A percentile compares a stretch with the other conserved stretches of the same genome.
These are phyloP conservation scores for Amphipyra berbera DNA, from an alignment of 2,888 invertebrate genomes.

Conservation along the genomic window DNA sequence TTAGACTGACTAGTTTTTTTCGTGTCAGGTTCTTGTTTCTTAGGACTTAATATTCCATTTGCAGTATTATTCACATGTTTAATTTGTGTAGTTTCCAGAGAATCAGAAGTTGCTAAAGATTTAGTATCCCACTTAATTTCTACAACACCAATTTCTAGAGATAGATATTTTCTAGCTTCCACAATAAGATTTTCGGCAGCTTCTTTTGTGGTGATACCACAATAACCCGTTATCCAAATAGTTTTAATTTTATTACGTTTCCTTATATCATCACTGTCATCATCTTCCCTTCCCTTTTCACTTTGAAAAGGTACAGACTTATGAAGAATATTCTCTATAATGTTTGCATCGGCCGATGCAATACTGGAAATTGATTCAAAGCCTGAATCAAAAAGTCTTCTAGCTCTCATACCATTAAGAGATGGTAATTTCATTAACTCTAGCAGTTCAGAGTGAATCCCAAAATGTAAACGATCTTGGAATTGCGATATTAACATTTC, in stretches of 20 bases:
- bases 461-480: constrained; percentile 98
- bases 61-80: constrained; percentile 5
- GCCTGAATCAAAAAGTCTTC: constrained; percentile 95
- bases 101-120: constrained; percentile 28
- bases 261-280: constrained; percentile 91
- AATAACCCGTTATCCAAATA: constrained; percentile 94
- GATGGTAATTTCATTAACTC: constrained; percentile 96
- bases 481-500: constrained; percentile 97
- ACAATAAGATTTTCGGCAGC: constrained; percentile 94
- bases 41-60: constrained; percentile 2
- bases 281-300: constrained; percentile 93
- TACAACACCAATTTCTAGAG: constrained; percentile 93
- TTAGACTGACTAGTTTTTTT: constrained; percentile 1
- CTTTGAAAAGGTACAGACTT: constrained; percentile 96
- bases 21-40: neutral
- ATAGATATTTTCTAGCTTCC: constrained; percentile 93
- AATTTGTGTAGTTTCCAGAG: constrained; percentile 7
- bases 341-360: constrained; percentile 92
- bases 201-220: constrained; percentile 94
- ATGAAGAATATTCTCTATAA: constrained; percentile 94
- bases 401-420: constrained; percentile 95
- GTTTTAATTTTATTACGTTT: constrained; percentile 92
- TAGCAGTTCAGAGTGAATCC: constrained; percentile 97
- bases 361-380: constrained; percentile 94
- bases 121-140: constrained; percentile 92